These are phyloP conservation scores for Machimus rusticus DNA, from an alignment of 2,888 invertebrate species.

Conservation along the genomic window DNA sequence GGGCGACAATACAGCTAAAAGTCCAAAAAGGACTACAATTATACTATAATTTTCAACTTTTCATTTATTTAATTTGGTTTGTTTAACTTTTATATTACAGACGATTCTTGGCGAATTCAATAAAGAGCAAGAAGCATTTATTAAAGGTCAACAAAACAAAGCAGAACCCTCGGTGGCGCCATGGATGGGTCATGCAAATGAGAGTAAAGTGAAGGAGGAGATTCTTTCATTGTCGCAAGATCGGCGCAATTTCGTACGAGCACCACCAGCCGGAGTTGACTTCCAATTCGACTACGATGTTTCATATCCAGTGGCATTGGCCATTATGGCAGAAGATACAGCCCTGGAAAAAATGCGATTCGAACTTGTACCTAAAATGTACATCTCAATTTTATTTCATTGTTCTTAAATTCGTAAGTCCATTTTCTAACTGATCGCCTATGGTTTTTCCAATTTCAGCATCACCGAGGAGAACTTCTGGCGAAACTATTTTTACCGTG, in stretches of 20 bases:
- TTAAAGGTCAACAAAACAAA: slow-evolving; percentile 82
- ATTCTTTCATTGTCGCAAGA: slow-evolving; percentile 96
- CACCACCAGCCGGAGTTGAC: slow-evolving; percentile 94
- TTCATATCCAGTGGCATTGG: slow-evolving; percentile 91
- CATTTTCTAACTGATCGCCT: slow-evolving; percentile 45
- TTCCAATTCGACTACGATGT: slow-evolving; percentile 95
- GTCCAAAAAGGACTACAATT: too few relatives aligned
- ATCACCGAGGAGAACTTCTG: slow-evolving; percentile 98
- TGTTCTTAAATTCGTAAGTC: not conserved
- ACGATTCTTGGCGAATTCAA: slow-evolving; percentile 96
- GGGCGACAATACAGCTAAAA: too few relatives aligned
- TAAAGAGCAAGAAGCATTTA: slow-evolving; percentile 95
- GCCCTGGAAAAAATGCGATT: slow-evolving; percentile 98
- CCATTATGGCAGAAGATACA: slow-evolving; percentile 93
- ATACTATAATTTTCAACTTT: too few relatives aligned
- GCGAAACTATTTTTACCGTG: slow-evolving; percentile 99
- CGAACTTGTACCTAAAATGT: slow-evolving; percentile 99
- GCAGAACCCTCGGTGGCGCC: slow-evolving; percentile 80
- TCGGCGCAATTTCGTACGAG: slow-evolving; percentile 95
- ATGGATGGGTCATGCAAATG: slow-evolving; percentile 96
- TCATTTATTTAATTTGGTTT: not conserved
- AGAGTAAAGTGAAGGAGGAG: slow-evolving; percentile 92
- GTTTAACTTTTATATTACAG: slow-evolving; percentile 65
- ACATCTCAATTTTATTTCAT: slow-evolving; percentile 48
- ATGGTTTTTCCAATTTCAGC: slow-evolving; percentile 63